Percentiles rank a stretch among this genome's conserved stretches.
Evolutionary conservation across 2,113 vertebrate species (phyloP).

Genomic region (Candoia aspera): DNA sequence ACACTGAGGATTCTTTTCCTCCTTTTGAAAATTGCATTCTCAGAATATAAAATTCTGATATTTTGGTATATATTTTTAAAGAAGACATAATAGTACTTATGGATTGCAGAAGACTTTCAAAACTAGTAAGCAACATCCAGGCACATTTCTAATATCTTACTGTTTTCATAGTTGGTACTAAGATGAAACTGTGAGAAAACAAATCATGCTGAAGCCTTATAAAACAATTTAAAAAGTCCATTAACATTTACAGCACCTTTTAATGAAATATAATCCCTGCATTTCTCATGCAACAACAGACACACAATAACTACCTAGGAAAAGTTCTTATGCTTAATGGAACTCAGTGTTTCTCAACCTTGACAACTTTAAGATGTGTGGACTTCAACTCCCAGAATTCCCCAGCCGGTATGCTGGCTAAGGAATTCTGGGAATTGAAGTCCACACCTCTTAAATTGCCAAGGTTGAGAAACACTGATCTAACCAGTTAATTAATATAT

Average conservation of each 20-base stretch:
- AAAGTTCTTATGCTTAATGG: background rate
- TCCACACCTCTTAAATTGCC: too few species aligned
- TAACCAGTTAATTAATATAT: slow-evolving; percentile 8
- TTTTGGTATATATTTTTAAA: background rate
- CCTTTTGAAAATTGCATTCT: too few species aligned
- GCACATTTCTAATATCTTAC: slow-evolving; percentile 7
- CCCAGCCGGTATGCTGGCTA: too few species aligned
- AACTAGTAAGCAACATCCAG: slow-evolving; percentile 13
- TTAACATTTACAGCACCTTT: slow-evolving; percentile 10
- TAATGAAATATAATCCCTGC: slow-evolving; percentile 20
- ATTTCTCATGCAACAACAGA: slow-evolving; percentile 3
- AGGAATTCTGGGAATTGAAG: too few species aligned
- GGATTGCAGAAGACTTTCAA: slow-evolving; percentile 11
- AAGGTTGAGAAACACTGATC: too few species aligned
- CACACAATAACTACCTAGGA: slow-evolving; percentile 2
- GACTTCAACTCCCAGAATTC: too few species aligned
- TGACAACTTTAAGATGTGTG: too few species aligned
- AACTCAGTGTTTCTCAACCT: too few species aligned
- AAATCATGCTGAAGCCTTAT: slow-evolving; percentile 8
- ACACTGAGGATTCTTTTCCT: background rate
- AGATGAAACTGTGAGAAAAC: background rate
- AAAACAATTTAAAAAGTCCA: slow-evolving; percentile 18
- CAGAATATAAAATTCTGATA: background rate
- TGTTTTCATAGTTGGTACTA: slow-evolving; percentile 38
- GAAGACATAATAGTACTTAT: background rate